Conservation (phyloP, 2,888 invertebrate genomes). For the Ormyrus labotus region DNA sequence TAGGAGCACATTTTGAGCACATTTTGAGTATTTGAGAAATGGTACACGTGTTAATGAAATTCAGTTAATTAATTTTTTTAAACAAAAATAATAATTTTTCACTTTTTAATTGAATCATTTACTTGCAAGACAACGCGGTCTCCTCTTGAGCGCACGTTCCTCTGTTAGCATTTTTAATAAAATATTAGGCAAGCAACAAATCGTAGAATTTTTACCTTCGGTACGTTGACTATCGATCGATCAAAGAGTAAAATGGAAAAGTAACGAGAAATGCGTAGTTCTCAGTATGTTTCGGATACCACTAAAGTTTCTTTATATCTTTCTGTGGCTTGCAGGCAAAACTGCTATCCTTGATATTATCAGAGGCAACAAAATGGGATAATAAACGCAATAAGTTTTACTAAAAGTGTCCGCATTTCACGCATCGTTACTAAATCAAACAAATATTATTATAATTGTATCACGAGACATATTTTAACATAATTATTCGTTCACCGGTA, state of each 20-base stretch:
- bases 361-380: slow-evolving; percentile 71
- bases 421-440: slow-evolving; percentile 4
- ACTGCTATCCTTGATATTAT: slow-evolving; percentile 71
- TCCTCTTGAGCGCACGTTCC: slow-evolving; percentile 25
- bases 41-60: neutral
- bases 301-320: slow-evolving; percentile 34
- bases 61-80: slow-evolving; percentile 31
- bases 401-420: slow-evolving; percentile 7
- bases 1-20: too few species aligned
- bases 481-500: neutral
- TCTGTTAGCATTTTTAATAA: neutral
- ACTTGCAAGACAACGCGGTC: neutral
- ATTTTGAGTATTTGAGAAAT: too few species aligned
- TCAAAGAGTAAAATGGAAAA: too few species aligned
- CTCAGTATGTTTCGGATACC: slow-evolving; percentile 2
- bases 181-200: neutral
- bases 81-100: slow-evolving; percentile 17
- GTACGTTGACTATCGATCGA: too few species aligned
- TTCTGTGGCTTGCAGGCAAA: slow-evolving; percentile 68
- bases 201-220: neutral
- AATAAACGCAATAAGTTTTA: slow-evolving; percentile 61
- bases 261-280: too few species aligned
- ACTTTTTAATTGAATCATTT: slow-evolving; percentile 5
- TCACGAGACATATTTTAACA: neutral
- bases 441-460: slow-evolving; percentile 2